phyloP scores from a whole-genome alignment of 1,140 invertebrate species.

The Adelges cooleyi region DNA sequence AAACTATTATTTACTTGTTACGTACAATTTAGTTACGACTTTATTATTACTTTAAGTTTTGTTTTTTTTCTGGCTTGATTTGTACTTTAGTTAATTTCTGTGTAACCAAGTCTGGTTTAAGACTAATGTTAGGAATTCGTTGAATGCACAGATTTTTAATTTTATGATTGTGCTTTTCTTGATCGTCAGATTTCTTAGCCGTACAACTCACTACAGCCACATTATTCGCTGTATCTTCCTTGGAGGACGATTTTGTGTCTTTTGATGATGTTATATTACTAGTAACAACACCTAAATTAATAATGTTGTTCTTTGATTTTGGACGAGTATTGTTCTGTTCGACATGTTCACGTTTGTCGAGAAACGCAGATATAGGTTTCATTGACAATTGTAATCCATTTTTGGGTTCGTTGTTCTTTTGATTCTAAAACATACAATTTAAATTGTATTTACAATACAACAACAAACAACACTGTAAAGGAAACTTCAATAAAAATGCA shows the following conservation, averaged over 20 bases:
- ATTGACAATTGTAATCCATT: background rate
- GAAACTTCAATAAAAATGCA: too few species aligned
- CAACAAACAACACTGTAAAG: too few species aligned
- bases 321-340: too few species aligned
- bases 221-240: too few species aligned
- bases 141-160: background rate
- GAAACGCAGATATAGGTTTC: background rate
- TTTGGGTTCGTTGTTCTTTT: background rate
- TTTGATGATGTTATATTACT: too few species aligned
- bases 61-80: background rate
- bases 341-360: background rate
- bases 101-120: conserved; percentile 4
- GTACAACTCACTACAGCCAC: background rate
- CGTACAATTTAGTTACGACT: background rate
- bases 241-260: too few species aligned
- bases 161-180: background rate
- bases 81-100: conserved; percentile 6
- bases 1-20: background rate
- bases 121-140: background rate
- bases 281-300: too few species aligned
- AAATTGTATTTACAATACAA: too few species aligned
- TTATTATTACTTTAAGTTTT: background rate
- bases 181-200: background rate
- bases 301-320: too few species aligned
- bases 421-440: background rate